Base-by-base conservation (phyloP, 2,888 invertebrate species). In the Dolichomitus sp. region DNA sequence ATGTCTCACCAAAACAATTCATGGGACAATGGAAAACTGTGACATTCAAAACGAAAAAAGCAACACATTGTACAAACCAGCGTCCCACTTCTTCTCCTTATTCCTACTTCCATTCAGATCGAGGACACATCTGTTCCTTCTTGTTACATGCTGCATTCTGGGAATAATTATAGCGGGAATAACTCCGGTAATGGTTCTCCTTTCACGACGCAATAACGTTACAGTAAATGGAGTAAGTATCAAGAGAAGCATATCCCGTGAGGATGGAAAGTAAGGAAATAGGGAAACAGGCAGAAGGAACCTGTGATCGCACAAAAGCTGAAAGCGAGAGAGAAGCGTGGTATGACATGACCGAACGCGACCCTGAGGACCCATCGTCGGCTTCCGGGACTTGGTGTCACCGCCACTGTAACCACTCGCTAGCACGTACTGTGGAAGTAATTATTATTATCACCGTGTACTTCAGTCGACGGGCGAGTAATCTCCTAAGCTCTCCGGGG, bases 361-460 rank as follows among this genome's bases (percentile, higher is more conserved):
- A 68, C 79, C 66, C 79, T 30, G 19, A 74, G 79, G 79, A 80
- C 57, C 73, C 73, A 80, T 80, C 73, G 73, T 14, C 61, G 73
- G 74, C 79, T 61, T 80, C 79, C 79, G 54, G 14, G 17, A 27
- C 12, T 0, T 5, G 54, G 40, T 40, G 52, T 69, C 57, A 45
- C 23, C 30, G 59, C 17, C 45, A 17, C 42, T 33, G 27, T 59
- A 33, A 72, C 37, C 45, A 11, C 57, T n/a, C 37, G 23, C 65
- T 48, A 48, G 57, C 69, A 72, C 70, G 72, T 59, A 72, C 45
- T 72, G 59, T 7, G 57, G 42, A 72, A 59, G 70, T 72, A 59
- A 72, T 72, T 72, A 72, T 72, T 72, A 59, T 72, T 59, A 59
- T 72, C 45, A 72, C 42, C 70, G 33, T n/a, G 45, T 17, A 23